A percentile compares a stretch with the other conserved stretches of the same genome.
Evolutionary conservation across 2,797 vertebrate genomes (phyloP).

Genomic region (Centroberyx gerrardi): DNA sequence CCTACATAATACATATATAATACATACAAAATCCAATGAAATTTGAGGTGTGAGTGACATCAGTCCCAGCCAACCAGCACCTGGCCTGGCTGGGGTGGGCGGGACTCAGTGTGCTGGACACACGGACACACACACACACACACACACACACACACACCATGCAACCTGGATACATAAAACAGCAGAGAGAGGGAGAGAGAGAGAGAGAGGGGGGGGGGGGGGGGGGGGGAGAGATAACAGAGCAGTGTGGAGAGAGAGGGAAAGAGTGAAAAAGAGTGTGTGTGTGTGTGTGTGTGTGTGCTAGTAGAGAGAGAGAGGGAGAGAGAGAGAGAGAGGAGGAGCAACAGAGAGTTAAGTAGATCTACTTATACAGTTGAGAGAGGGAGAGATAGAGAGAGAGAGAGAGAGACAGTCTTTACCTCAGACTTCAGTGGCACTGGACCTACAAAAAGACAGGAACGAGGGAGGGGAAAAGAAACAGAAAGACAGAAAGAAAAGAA

Average conservation of each 20-base stretch:
- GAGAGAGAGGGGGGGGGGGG: slow-evolving; percentile 18
- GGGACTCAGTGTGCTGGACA: background rate
- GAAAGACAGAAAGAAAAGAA: background rate
- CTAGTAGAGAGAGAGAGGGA: slow-evolving; percentile 17
- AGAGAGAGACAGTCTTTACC: slow-evolving; percentile 22
- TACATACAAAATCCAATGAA: too few species aligned
- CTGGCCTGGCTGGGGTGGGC: too few species aligned
- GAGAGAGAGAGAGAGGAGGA: slow-evolving; percentile 63
- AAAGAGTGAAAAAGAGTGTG: slow-evolving; percentile 5
- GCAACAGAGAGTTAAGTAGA: slow-evolving; percentile 47
- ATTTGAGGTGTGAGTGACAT: too few species aligned
- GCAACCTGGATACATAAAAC: slow-evolving; percentile 13
- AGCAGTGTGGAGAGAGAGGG: slow-evolving; percentile 4
- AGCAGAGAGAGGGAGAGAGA: slow-evolving; percentile 16
- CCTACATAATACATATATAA: background rate
- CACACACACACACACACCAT: slow-evolving; percentile 1
- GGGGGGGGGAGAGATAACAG: slow-evolving; percentile 21
- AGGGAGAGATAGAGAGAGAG: slow-evolving; percentile 1
- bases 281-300: slow-evolving; percentile 6
- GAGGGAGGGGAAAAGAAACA: slow-evolving; percentile 1
- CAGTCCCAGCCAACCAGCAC: too few species aligned
- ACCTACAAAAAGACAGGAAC: slow-evolving; percentile 18
- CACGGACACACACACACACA: slow-evolving; percentile 1
- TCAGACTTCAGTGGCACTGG: slow-evolving; percentile 1
- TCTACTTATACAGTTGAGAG: background rate